A percentile compares a stretch with the other conserved stretches of the same genome.
Evolutionary conservation across 2,113 vertebrate species (phyloP).

Genomic region (Tetrao urogallus): DNA sequence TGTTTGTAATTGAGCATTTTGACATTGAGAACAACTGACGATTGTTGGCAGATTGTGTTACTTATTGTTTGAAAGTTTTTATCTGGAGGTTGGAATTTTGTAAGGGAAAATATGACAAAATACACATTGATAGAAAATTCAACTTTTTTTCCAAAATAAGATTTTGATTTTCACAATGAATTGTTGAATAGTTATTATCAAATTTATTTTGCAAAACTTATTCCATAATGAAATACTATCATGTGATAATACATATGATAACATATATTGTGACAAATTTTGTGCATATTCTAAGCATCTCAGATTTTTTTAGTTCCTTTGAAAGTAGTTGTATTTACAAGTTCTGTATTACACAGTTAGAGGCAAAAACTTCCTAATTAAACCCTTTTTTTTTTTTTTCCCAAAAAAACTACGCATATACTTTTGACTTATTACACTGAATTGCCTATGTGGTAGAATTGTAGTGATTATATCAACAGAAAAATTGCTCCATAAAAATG

Average conservation of each 20-base stretch:
- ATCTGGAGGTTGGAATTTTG: background rate
- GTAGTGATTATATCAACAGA: background rate
- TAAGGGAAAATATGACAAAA: background rate
- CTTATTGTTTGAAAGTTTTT: background rate
- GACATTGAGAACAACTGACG: background rate
- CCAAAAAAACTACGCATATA: background rate
- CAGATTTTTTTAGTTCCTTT: background rate
- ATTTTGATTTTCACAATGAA: background rate
- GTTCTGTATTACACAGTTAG: background rate
- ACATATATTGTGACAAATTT: background rate
- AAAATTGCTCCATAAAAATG: background rate
- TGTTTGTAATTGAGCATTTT: background rate
- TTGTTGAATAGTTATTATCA: background rate
- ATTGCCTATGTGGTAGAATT: background rate
- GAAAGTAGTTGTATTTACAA: background rate
- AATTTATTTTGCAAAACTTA: background rate
- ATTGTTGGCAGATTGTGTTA: background rate
- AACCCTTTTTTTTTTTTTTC: background rate
- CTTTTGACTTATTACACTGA: background rate
- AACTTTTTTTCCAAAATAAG: accelerated
- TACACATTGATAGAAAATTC: accelerated
- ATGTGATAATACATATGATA: accelerated
- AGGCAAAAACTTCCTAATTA: background rate
- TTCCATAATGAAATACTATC: background rate
- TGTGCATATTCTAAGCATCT: background rate